Percentiles rank a stretch among this genome's conserved stretches.
These are phyloP conservation scores for Xiphophorus couchianus DNA, from an alignment of 2,113 vertebrate genomes.

Conservation along the genomic window DNA sequence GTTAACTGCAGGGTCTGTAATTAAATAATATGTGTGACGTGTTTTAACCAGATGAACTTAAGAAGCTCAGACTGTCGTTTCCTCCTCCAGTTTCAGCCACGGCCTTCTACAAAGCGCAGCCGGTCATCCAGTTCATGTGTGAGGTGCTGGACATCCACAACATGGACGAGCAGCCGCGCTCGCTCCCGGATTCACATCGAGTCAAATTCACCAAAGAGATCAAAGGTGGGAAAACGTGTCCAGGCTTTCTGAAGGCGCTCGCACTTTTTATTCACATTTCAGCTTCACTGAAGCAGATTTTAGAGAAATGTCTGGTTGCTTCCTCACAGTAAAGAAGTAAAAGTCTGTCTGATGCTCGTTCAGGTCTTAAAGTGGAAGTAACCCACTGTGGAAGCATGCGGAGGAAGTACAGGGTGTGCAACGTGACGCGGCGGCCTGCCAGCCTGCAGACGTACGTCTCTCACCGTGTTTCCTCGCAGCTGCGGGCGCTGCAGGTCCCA, in stretches of 20 bases:
- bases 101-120: conserved; percentile 98
- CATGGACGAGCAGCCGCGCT: conserved; percentile 95
- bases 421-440: conserved; percentile 92
- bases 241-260: too few relatives aligned
- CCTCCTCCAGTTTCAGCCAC: conserved; percentile 90
- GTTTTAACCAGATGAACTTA: too few relatives aligned
- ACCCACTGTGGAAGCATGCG: conserved; percentile 98
- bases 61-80: not conserved
- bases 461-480: not conserved
- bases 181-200: conserved; percentile 95
- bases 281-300: too few relatives aligned
- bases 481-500: too few relatives aligned
- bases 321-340: too few relatives aligned
- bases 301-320: too few relatives aligned
- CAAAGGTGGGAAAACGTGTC: conserved; percentile 83
- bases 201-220: conserved; percentile 99
- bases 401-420: conserved; percentile 96
- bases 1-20: too few relatives aligned
- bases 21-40: too few relatives aligned
- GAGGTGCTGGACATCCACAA: conserved; percentile 99
- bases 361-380: conserved; percentile 99
- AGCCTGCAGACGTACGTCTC: conserved; percentile 93
- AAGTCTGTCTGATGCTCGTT: too few relatives aligned
- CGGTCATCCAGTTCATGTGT: conserved; percentile 98
- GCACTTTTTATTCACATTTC: too few relatives aligned